Evolutionary conservation across 2,113 vertebrate species (phyloP).

Genomic region (Mobula hypostoma): DNA sequence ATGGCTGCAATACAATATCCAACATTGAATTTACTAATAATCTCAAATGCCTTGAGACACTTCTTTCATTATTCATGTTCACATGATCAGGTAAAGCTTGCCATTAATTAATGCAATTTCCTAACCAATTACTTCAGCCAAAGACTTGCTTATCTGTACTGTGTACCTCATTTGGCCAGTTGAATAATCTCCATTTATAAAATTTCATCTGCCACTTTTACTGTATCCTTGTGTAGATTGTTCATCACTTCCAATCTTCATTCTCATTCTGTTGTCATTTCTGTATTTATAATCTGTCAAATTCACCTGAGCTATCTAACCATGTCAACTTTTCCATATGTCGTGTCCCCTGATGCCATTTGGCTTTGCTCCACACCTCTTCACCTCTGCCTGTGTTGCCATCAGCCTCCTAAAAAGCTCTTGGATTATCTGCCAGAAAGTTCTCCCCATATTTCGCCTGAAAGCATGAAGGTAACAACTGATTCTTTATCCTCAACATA

Average conservation of each 20-base stretch:
- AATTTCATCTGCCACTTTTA: conserved; percentile 29
- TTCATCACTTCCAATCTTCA: not conserved
- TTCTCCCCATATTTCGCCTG: conserved; percentile 74
- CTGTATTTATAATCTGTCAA: conserved; percentile 41
- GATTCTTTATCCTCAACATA: conserved; percentile 53
- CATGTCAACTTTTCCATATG: conserved; percentile 83
- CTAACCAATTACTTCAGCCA: not conserved
- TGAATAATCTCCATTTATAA: not conserved
- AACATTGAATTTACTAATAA: not conserved
- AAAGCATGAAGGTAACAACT: conserved; percentile 71
- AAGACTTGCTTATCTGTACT: not conserved
- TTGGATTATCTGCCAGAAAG: conserved; percentile 97
- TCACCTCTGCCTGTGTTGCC: conserved; percentile 65
- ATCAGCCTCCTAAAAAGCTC: conserved; percentile 98
- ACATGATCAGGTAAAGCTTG: not conserved
- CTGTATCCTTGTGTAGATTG: not conserved
- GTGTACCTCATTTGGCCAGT: not conserved
- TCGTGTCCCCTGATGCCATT: conserved; percentile 76
- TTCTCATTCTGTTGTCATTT: conserved; percentile 42
- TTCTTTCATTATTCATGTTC: not conserved
- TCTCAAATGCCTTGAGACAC: not conserved
- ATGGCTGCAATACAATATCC: not conserved
- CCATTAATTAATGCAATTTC: not conserved
- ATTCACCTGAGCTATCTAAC: conserved; percentile 68
- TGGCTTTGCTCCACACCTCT: conserved; percentile 81